Base-by-base conservation (phyloP, 2,888 invertebrate species). In the Aethes cnicana region DNA sequence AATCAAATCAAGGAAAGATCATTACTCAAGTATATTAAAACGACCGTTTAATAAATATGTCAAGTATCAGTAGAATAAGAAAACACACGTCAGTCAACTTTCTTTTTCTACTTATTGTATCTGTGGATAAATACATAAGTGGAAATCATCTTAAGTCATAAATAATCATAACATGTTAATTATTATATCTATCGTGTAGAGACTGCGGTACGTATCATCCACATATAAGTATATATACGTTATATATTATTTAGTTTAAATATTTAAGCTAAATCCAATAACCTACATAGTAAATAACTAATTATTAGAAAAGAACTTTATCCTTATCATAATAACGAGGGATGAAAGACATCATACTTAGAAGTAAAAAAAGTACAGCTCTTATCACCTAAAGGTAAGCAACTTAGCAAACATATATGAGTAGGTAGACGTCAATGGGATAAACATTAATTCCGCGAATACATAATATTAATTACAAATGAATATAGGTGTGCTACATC, bases 301-400 rank as follows among this genome's bases (percentile, higher is more conserved):
- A 12, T 16, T 28, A 39, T 16, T 33, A n/a, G 9, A 25, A 18
- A 26, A 39, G 43, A 28, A 35, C 17, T 39, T 21, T 37, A 44
- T 30, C 8, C 42, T 39, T 21, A 36, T 37, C 55, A 47, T 47
- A 58, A 61, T 35, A 72, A 84, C 82, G 81, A 84, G 84, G 85
- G 84, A 77, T 80, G 84, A 86, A 80, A 82, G 82, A 82, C 66
- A 67, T 60, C 47, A 53, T 64, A 70, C 67, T n/a, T n/a, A n/a
- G n/a, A n/a, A n/a, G 75, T 77, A 77, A 83, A 17, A 39, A 85
- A 84, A 84, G 77, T 82, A 84, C 75, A 83, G 74, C 81, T 69
- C 84, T 86, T 81, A 83, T 77, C 47, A 41, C 43, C 46, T 52
- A 52, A 14, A n/a, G 46, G 39, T 18, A 25, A 30, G 30, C 25